These are phyloP conservation scores for Heliconius ismenius DNA, from an alignment of 2,888 invertebrate species.

Conservation along the genomic window DNA sequence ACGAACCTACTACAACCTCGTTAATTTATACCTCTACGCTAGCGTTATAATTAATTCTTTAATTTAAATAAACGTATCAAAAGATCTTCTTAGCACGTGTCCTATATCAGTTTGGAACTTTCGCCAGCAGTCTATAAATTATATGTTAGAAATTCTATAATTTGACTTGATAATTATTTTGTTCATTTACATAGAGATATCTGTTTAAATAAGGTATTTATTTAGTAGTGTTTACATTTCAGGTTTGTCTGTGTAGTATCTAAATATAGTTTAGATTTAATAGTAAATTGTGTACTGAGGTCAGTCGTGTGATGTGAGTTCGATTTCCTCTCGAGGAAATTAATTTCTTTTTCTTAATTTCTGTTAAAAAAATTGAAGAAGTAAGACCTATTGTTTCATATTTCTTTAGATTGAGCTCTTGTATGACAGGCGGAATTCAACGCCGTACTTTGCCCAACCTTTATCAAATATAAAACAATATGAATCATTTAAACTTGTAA, in stretches of 20 bases:
- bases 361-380: background rate
- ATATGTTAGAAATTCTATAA: slow-evolving; percentile 30
- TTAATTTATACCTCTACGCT: background rate
- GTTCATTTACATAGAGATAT: slow-evolving; percentile 39
- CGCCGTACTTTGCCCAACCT: background rate
- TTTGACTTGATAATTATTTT: slow-evolving; percentile 40
- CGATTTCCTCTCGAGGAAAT: too few species aligned
- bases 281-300: background rate
- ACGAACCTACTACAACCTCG: background rate
- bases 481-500: too few species aligned
- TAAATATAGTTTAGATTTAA: background rate
- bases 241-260: background rate
- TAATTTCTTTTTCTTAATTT: background rate
- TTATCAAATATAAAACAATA: too few species aligned
- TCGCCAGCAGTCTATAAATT: slow-evolving; percentile 35
- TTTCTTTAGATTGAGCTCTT: background rate
- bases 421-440: background rate
- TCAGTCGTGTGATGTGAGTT: too few species aligned
- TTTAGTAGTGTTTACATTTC: slow-evolving; percentile 9
- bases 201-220: slow-evolving; percentile 27
- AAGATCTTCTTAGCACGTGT: slow-evolving; percentile 1
- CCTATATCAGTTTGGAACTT: background rate
- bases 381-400: background rate
- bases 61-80: slow-evolving; percentile 7
- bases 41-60: background rate